Conservation (phyloP, 1,140 invertebrate species). For the Drosophila dunni region DNA sequence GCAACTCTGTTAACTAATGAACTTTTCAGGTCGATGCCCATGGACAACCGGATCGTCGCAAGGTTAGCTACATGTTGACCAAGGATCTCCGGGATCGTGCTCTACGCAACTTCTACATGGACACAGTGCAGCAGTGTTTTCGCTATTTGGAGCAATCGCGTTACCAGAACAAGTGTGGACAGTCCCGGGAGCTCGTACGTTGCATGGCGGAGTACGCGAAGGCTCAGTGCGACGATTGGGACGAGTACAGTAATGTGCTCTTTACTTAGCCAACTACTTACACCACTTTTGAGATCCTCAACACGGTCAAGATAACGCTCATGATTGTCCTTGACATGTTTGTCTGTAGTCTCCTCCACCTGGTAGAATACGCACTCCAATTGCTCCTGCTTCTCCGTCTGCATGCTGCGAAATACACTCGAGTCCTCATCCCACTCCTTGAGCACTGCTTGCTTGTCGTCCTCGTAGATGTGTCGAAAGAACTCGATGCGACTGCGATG, state of each 20-base stretch:
- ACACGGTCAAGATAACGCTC: slow-evolving; percentile 82
- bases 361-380: slow-evolving; percentile 81
- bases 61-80: slow-evolving; percentile 85
- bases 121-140: slow-evolving; percentile 86
- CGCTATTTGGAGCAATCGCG: slow-evolving; percentile 85
- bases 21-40: slow-evolving; percentile 84
- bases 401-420: slow-evolving; percentile 78
- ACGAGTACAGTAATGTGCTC: slow-evolving; percentile 78
- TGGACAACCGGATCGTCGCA: slow-evolving; percentile 86
- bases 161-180: slow-evolving; percentile 84
- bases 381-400: slow-evolving; percentile 74
- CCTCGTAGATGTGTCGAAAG: slow-evolving; percentile 86
- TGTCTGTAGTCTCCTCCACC: slow-evolving; percentile 67
- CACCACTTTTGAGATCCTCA: slow-evolving; percentile 85
- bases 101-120: slow-evolving; percentile 86
- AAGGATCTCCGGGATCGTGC: slow-evolving; percentile 86
- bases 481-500: slow-evolving; percentile 85
- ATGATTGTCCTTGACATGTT: slow-evolving; percentile 57
- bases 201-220: slow-evolving; percentile 86
- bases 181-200: slow-evolving; percentile 85
- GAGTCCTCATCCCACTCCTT: slow-evolving; percentile 85
- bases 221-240: slow-evolving; percentile 86
- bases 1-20: neutral
- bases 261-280: slow-evolving; percentile 70
- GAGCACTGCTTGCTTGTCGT: slow-evolving; percentile 85